Conservation (phyloP, 37 sponge, comb jelly and placozoan species). For the Mnemiopsis leidyi region DNA sequence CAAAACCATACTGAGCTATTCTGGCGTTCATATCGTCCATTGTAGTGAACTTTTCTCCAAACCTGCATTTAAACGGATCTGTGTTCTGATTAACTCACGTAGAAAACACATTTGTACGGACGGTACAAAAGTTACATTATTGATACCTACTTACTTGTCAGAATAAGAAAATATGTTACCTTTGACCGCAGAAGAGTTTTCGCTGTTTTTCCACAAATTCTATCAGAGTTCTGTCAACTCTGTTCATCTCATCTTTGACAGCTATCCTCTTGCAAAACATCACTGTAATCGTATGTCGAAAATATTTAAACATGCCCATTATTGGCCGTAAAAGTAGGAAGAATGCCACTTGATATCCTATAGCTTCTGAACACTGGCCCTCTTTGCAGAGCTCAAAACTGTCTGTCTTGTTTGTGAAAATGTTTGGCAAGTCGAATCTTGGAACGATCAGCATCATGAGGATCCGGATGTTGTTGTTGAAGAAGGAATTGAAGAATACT, state of each 20-base stretch:
- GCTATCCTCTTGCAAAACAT: background rate
- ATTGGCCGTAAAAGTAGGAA: background rate
- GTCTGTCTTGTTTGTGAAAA: background rate
- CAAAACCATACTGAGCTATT: conserved; percentile 4
- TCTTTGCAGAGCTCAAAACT: background rate
- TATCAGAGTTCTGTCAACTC: background rate
- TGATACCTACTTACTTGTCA: background rate
- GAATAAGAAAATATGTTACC: too few species aligned
- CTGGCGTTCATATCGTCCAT: background rate
- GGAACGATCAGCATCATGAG: conserved; percentile 15
- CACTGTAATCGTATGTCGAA: background rate
- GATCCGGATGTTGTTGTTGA: conserved; percentile 28
- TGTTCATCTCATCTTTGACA: background rate
- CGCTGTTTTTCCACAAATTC: background rate
- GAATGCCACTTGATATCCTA: background rate
- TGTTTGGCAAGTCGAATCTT: background rate
- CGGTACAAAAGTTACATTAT: too few species aligned
- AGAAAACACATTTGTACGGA: too few species aligned
- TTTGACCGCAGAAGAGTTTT: background rate
- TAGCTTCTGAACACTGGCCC: background rate
- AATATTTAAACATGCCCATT: background rate
- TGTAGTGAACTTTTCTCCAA: background rate
- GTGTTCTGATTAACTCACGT: too few species aligned
- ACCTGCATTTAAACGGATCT: too few species aligned
- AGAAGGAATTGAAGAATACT: background rate